These are phyloP conservation scores for Ips typographus DNA, from an alignment of 1,140 invertebrate species.

Conservation along the genomic window DNA sequence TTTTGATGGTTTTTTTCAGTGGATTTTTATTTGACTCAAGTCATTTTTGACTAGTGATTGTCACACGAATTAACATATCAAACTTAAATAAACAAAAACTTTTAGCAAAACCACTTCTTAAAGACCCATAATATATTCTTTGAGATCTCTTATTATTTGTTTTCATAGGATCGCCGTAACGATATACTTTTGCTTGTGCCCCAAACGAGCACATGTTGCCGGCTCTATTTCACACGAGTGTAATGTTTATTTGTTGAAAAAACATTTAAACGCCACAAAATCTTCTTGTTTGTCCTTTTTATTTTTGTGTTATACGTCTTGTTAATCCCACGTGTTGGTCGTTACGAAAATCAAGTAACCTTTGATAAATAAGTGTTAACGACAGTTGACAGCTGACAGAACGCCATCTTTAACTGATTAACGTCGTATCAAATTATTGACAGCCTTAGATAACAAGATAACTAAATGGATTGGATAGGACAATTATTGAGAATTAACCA, in stretches of 20 bases:
- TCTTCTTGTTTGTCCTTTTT: background rate
- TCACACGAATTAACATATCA: no score
- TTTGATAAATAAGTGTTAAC: no score
- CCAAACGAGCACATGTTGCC: slow-evolving; percentile 10
- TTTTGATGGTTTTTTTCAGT: no score
- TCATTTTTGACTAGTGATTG: no score
- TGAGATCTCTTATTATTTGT: slow-evolving; percentile 10
- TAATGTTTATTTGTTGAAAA: slow-evolving; percentile 25
- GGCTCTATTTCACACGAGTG: slow-evolving; percentile 24
- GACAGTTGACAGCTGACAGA: no score
- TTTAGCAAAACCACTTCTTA: no score
- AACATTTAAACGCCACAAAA: slow-evolving; percentile 6
- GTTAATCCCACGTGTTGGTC: background rate
- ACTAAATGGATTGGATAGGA: background rate
- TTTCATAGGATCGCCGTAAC: slow-evolving; percentile 23
- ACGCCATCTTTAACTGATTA: no score
- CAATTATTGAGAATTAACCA: slow-evolving; percentile 2
- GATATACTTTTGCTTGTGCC: slow-evolving; percentile 14
- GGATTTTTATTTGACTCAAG: no score
- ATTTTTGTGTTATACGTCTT: background rate
- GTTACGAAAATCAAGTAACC: background rate
- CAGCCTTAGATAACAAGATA: background rate
- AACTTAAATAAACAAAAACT: no score
- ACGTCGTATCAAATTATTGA: no score
- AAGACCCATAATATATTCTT: background rate